phyloP scores from a whole-genome alignment of 2,797 vertebrate genomes.

The Spondyliosoma cantharus region DNA sequence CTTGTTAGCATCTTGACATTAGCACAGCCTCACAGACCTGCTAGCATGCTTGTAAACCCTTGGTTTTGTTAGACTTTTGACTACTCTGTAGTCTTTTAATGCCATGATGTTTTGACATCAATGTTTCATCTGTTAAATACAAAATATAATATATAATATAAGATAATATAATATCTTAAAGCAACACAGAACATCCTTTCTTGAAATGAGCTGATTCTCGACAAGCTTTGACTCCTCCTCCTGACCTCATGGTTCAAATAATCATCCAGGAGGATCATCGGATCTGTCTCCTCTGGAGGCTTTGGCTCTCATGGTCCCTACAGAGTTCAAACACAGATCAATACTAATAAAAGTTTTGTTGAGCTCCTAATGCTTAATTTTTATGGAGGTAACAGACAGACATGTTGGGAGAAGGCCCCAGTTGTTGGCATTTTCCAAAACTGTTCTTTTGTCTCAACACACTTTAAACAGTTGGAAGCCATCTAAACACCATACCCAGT shows the following conservation, averaged over 20 bases:
- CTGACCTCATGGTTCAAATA: neutral
- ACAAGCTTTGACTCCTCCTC: neutral
- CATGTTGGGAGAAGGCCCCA: too few relatives aligned
- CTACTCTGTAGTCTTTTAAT: neutral
- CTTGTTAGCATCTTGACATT: neutral
- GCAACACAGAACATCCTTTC: neutral
- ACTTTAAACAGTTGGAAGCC: too few relatives aligned
- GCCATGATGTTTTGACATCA: neutral
- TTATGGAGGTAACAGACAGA: too few relatives aligned
- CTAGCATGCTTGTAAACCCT: neutral
- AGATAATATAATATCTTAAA: neutral
- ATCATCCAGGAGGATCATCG: neutral
- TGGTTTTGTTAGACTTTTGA: neutral
- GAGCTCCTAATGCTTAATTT: neutral
- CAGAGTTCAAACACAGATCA: neutral
- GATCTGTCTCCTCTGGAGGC: neutral
- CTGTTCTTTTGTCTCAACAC: slow-evolving; percentile 11
- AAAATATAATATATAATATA: neutral
- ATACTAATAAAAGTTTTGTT: neutral
- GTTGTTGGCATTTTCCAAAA: too few relatives aligned
- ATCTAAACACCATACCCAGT: too few relatives aligned
- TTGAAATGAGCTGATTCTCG: neutral
- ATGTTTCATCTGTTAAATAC: neutral
- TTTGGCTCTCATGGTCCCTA: neutral
- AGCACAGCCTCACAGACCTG: too few relatives aligned